Percentiles rank a stretch among this genome's conserved stretches.
Evolutionary conservation across 2,113 vertebrate species (phyloP).

Genomic region (Eulacestoma nigropectus): DNA sequence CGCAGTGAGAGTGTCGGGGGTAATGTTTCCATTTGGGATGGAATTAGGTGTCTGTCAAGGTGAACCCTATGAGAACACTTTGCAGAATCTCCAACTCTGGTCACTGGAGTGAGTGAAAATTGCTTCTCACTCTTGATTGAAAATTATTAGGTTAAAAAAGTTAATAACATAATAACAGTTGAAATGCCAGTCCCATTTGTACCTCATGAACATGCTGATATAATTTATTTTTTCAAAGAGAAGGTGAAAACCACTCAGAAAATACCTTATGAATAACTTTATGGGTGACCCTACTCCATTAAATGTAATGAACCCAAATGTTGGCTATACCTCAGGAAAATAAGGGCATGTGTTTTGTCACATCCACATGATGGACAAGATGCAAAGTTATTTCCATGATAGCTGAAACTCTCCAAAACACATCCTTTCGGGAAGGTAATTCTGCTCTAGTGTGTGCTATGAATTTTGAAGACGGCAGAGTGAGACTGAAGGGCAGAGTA

Average conservation of each 20-base stretch:
- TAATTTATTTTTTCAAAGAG: conserved; percentile 52
- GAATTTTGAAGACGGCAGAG: not conserved
- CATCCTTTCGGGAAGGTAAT: not conserved
- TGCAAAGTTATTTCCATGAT: not conserved
- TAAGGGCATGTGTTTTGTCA: conserved; percentile 33
- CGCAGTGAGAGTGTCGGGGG: not conserved
- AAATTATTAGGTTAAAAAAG: conserved; percentile 61
- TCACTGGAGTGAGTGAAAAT: conserved; percentile 42
- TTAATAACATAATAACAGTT: conserved; percentile 57
- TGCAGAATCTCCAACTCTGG: conserved; percentile 20
- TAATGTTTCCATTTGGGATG: conserved; percentile 36
- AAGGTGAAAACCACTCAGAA: conserved; percentile 55
- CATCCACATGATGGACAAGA: conserved; percentile 36
- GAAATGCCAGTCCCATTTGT: conserved; percentile 54
- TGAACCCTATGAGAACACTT: not conserved
- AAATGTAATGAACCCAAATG: conserved; percentile 42
- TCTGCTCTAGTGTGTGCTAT: not conserved
- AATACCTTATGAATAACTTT: conserved; percentile 31
- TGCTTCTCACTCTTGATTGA: conserved; percentile 40
- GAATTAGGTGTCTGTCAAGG: conserved; percentile 38
- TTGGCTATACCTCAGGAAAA: conserved; percentile 46
- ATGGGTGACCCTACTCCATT: conserved; percentile 25
- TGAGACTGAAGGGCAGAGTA: not conserved
- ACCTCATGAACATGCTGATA: conserved; percentile 28
- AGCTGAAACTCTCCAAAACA: conserved; percentile 9